Evolutionary conservation across 2,797 vertebrate species (phyloP), one percentile per base, ranked within the genome.

Genomic region (Falco peregrinus): DNA sequence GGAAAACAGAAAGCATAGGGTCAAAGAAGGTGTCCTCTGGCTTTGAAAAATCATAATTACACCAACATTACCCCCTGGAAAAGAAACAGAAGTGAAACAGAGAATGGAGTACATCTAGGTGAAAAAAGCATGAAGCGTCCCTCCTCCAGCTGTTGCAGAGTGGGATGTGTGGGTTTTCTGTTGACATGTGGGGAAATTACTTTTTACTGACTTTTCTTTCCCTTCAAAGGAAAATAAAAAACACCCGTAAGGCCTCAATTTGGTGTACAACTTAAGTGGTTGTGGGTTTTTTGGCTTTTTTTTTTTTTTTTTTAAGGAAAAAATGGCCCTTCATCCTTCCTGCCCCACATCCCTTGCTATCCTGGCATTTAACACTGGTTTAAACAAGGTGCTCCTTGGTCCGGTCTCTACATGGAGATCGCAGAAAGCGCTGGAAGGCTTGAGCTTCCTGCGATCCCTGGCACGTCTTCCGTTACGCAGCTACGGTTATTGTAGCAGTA

Each of bases 361-460:
- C 54, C 57, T 56, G 59, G 39, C n/a, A 22, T 82, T 93, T 59
- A 53, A 43, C 12, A 6, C 1, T 15, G 77, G 56, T 83, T 94
- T 87, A 92, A 93, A 93, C 21, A 83, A 93, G 94, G 93, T 96
- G 87, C 76, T 96, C 50, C 96, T 96, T 69, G 87, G 84, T 84
- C 84, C 1, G 22, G 60, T 92, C 94, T 82, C 84, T 94, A 80
- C 39, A 4, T 75, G 78, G 84, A 92, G 92, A 89, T 54, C 5
- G 19, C 90, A 95, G 96, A 97, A 97, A 96, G 68, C 79, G 47
- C 95, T 96, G 91, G 96, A 97, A 95, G 82, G 89, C 90, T 95
- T 93, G 92, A 94, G 94, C 87, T 95, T 96, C 94, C 95, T 96
- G 93, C 50, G 6, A 96, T 96, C 95, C 92, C 96, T 97, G 96